These are phyloP conservation scores for Nannobrachium achirus DNA, from an alignment of 2,113 vertebrate species.

Conservation along the genomic window DNA sequence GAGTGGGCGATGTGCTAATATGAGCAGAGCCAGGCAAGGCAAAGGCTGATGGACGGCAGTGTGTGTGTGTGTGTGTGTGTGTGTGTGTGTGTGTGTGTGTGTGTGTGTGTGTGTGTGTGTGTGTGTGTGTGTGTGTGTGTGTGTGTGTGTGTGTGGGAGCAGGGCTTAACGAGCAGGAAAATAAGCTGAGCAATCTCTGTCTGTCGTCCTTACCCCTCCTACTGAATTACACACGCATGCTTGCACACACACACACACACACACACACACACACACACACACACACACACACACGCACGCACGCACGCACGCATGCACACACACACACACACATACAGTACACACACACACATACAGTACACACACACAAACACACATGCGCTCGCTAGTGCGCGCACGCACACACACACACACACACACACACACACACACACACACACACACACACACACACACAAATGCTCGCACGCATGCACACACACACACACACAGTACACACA, in stretches of 20 bases:
- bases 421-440: conserved; percentile 5
- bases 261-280: too few species aligned
- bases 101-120: conserved; percentile 2
- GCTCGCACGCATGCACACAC: background rate
- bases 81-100: conserved; percentile 1
- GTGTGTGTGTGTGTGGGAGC: background rate
- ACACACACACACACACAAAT: background rate
- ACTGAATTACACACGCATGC: conserved; percentile 29
- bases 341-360: too few species aligned
- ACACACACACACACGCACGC: too few species aligned
- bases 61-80: conserved; percentile 16
- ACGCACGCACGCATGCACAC: conserved; percentile 22
- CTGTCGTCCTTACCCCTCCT: conserved; percentile 45
- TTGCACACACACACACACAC: background rate
- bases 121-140: conserved; percentile 3
- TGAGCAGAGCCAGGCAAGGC: background rate
- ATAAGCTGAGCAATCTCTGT: conserved; percentile 69
- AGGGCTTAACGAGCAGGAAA: conserved; percentile 63
- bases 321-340: conserved; percentile 4
- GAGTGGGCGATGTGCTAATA: conserved; percentile 34
- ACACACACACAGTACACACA: conserved; percentile 6
- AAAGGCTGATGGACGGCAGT: conserved; percentile 32
- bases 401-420: background rate
- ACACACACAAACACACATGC: too few species aligned
- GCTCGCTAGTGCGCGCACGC: too few species aligned